phyloP scores from a whole-genome alignment of 2,113 vertebrate genomes.

The Alexandromys fortis region DNA sequence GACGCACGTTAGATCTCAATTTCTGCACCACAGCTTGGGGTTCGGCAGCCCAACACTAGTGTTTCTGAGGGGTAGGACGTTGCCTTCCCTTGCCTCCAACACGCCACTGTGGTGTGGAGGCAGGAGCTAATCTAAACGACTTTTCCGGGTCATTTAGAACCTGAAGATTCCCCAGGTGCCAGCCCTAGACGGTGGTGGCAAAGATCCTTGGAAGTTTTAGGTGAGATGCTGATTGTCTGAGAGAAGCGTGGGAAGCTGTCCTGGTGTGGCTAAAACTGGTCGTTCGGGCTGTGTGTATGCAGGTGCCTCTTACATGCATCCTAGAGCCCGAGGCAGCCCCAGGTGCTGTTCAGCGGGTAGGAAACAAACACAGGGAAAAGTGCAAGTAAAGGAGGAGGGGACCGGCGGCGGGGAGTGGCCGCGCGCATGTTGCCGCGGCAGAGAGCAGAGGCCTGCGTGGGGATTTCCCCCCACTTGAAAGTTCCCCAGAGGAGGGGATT shows the following conservation, averaged over 20 bases:
- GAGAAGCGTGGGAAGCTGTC: neutral
- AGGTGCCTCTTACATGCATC: neutral
- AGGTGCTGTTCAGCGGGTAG: neutral
- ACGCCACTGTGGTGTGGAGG: neutral
- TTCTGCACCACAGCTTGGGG: neutral
- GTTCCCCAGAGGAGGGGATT: conserved; percentile 69
- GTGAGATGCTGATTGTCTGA: neutral
- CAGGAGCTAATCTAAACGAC: neutral
- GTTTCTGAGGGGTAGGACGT: neutral
- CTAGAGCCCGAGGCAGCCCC: neutral
- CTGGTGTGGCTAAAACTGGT: neutral
- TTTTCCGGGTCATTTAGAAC: neutral
- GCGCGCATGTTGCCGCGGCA: neutral
- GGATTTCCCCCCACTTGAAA: conserved; percentile 70
- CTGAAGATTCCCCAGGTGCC: conserved; percentile 21
- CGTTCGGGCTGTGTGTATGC: neutral
- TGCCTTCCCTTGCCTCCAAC: neutral
- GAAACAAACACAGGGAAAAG: neutral
- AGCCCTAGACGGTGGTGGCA: neutral
- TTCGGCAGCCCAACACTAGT: neutral
- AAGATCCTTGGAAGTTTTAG: neutral
- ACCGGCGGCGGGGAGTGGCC: neutral
- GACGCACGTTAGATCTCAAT: neutral
- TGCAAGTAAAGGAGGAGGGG: neutral
- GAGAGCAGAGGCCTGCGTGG: conserved; percentile 31